phyloP scores from a whole-genome alignment of 1,140 invertebrate genomes.

The Archivesica marissinica region DNA sequence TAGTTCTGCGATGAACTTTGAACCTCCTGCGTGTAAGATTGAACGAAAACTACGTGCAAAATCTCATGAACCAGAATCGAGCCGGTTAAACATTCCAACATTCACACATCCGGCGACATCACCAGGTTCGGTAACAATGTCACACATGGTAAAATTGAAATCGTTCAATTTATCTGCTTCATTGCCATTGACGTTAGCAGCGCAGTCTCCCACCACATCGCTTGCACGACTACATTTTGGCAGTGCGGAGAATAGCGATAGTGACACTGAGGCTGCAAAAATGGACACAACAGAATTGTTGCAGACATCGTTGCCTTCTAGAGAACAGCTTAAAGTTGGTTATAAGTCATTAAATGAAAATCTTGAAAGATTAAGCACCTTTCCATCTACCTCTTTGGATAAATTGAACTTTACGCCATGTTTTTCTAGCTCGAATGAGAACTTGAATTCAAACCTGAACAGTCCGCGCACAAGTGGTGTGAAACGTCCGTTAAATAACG shows the following conservation, averaged over 20 bases:
- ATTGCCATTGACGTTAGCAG: constrained; percentile 48
- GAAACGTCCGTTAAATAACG: constrained; percentile 51
- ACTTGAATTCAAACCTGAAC: constrained; percentile 48
- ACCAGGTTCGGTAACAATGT: constrained; percentile 40
- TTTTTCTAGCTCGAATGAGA: constrained; percentile 69
- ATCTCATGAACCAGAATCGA: neutral
- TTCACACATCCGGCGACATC: neutral
- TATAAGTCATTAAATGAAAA: constrained; percentile 42
- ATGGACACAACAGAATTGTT: constrained; percentile 22
- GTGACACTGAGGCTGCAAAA: constrained; percentile 19
- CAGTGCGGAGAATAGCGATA: constrained; percentile 65
- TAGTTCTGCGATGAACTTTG: constrained; percentile 1
- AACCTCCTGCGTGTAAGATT: constrained; percentile 52
- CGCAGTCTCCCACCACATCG: constrained; percentile 83
- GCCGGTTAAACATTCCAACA: constrained; percentile 43
- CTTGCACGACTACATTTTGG: constrained; percentile 83
- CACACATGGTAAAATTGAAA: constrained; percentile 48
- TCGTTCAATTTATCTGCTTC: constrained; percentile 42
- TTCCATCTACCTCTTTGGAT: constrained; percentile 81
- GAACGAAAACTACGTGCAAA: constrained; percentile 36
- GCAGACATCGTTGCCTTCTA: neutral
- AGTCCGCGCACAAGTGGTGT: constrained; percentile 43
- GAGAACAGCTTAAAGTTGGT: neutral
- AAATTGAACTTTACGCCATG: constrained; percentile 82
- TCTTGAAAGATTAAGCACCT: constrained; percentile 62